Evolutionary conservation across 2,888 invertebrate species (phyloP).

Genomic region (Platypus cylindrus): DNA sequence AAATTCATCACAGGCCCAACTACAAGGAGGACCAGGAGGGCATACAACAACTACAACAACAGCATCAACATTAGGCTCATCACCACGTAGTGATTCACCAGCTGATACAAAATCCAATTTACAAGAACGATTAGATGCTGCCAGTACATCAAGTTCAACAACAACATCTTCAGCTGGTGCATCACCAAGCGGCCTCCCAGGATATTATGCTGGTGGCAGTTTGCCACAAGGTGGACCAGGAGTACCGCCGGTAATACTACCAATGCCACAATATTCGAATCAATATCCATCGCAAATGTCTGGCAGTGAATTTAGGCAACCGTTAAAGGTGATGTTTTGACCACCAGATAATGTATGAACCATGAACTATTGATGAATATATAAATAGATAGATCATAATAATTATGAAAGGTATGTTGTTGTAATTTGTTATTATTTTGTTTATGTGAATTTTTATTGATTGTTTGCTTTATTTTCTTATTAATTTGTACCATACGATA

Average conservation of each 20-base stretch:
- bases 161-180: conserved; percentile 53
- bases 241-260: conserved; percentile 44
- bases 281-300: conserved; percentile 42
- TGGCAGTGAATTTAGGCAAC: conserved; percentile 58
- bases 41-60: conserved; percentile 2
- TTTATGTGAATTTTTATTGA: too few relatives aligned
- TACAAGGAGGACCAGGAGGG: conserved; percentile 15
- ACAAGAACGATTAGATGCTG: conserved; percentile 37
- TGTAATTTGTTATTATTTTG: too few relatives aligned
- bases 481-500: too few relatives aligned
- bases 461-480: too few relatives aligned
- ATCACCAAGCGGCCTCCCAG: conserved; percentile 41
- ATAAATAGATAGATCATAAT: too few relatives aligned
- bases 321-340: conserved; percentile 72
- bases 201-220: conserved; percentile 44
- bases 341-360: conserved; percentile 41
- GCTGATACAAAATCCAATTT: conserved; percentile 26
- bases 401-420: too few relatives aligned
- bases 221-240: conserved; percentile 35
- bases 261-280: conserved; percentile 53
- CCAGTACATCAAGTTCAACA: conserved; percentile 42
- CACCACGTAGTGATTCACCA: conserved; percentile 33
- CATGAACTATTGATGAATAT: too few relatives aligned
- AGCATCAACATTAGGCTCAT: conserved; percentile 19
- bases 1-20: conserved; percentile 14